These are phyloP conservation scores for Nasonia giraulti DNA, from an alignment of 1,140 invertebrate genomes.

Conservation along the genomic window DNA sequence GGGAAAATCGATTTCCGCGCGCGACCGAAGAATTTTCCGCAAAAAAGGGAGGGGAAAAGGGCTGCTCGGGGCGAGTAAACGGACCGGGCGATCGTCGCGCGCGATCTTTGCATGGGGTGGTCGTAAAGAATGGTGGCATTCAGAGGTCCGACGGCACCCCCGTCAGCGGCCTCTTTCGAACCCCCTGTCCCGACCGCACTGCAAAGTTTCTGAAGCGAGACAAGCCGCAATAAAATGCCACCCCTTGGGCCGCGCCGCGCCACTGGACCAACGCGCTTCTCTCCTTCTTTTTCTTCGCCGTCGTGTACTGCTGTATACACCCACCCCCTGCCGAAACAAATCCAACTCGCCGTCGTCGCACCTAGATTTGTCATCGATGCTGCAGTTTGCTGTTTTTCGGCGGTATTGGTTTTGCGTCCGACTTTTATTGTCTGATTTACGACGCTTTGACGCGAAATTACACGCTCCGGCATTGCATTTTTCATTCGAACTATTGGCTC, in stretches of 20 bases:
- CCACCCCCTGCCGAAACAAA: slow-evolving; percentile 30
- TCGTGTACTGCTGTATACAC: not conserved
- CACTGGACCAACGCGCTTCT: not conserved
- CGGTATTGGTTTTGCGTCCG: not conserved
- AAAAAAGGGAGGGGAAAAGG: not conserved
- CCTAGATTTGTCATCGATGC: slow-evolving; percentile 44
- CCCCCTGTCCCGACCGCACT: slow-evolving; percentile 60
- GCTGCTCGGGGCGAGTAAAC: slow-evolving; percentile 10
- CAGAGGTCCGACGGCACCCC: slow-evolving; percentile 58
- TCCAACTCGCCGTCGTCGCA: slow-evolving; percentile 35
- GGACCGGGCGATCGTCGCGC: slow-evolving; percentile 12
- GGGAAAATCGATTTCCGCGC: not conserved
- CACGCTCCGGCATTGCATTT: not conserved
- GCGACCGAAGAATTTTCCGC: slow-evolving; percentile 37
- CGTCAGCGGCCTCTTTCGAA: slow-evolving; percentile 52
- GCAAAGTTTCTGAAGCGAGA: slow-evolving; percentile 70
- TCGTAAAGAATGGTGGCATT: slow-evolving; percentile 69
- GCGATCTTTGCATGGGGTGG: slow-evolving; percentile 64
- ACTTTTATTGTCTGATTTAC: slow-evolving; percentile 37
- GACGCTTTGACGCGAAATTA: no score
- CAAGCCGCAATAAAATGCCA: slow-evolving; percentile 69
- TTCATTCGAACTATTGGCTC: not conserved
- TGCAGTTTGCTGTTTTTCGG: not conserved
- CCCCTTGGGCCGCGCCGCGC: slow-evolving; percentile 50
- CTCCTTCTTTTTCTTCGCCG: slow-evolving; percentile 37